Percentiles rank a stretch among this genome's conserved stretches.
phyloP scores from a whole-genome alignment of 1,140 invertebrate species.

The Orchestia grillus region DNA sequence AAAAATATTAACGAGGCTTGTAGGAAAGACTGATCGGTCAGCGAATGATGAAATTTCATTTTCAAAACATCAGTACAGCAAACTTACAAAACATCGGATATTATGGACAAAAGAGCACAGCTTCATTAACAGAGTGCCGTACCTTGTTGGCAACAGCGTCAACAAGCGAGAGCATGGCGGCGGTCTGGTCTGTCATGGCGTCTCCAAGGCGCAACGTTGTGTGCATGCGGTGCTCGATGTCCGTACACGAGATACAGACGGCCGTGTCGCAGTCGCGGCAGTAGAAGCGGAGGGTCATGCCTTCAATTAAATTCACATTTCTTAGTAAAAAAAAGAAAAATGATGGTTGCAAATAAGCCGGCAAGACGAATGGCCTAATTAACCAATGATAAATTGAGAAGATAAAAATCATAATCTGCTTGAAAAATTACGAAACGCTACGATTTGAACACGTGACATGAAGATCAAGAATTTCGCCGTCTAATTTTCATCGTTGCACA shows the following conservation, averaged over 20 bases:
- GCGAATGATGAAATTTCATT: neutral
- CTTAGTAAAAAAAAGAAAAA: neutral
- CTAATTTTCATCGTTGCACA: neutral
- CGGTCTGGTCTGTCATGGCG: conserved; percentile 73
- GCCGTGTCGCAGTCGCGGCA: conserved; percentile 75
- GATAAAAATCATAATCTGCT: neutral
- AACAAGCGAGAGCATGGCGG: conserved; percentile 71
- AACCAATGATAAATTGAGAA: neutral
- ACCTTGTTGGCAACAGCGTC: conserved; percentile 69
- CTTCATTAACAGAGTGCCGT: neutral
- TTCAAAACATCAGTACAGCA: neutral
- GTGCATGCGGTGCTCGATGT: conserved; percentile 74
- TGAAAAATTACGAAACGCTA: neutral
- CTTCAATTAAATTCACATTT: conserved; percentile 60
- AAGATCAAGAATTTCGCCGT: neutral
- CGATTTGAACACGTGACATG: neutral
- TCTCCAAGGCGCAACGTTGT: conserved; percentile 72
- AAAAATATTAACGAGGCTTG: neutral
- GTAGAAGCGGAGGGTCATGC: conserved; percentile 74
- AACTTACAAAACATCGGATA: neutral
- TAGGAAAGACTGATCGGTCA: neutral
- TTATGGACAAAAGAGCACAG: neutral
- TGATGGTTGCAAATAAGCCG: neutral
- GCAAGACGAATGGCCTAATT: neutral
- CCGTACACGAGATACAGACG: conserved; percentile 74